Conservation (phyloP, 2,888 invertebrate genomes). For the Acleris literana region DNA sequence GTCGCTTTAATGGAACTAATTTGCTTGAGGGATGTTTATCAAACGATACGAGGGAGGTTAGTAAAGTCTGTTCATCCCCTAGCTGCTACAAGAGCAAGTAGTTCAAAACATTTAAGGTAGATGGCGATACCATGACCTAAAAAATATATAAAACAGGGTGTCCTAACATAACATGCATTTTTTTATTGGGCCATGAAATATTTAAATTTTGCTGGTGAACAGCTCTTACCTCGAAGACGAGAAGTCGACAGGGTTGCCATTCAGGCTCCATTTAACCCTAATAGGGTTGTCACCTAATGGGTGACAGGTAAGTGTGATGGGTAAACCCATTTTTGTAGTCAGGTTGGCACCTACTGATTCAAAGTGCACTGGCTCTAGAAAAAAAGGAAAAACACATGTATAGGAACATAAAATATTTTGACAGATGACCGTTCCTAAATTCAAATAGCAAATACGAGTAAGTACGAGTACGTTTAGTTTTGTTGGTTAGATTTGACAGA, state of each 20-base stretch:
- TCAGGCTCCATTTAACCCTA: conserved; percentile 90
- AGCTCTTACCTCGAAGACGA: conserved; percentile 64
- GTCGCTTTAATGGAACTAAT: neutral
- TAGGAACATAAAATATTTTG: too few species aligned
- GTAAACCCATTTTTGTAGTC: conserved; percentile 89
- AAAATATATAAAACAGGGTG: too few species aligned
- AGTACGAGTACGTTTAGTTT: too few species aligned
- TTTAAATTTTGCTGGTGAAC: too few species aligned
- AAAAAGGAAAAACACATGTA: conserved; percentile 32
- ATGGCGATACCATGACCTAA: conserved; percentile 26
- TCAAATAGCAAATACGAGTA: too few species aligned
- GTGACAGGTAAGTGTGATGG: conserved; percentile 88
- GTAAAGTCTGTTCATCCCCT: neutral
- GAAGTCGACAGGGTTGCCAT: conserved; percentile 86
- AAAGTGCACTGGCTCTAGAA: conserved; percentile 90
- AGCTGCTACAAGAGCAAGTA: neutral
- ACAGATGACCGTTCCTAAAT: too few species aligned
- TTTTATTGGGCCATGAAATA: too few species aligned
- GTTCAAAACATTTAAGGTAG: conserved; percentile 13
- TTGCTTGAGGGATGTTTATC: neutral
- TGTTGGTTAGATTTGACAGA: too few species aligned
- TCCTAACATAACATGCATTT: too few species aligned
- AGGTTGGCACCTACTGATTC: conserved; percentile 88
- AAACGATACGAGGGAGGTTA: neutral
- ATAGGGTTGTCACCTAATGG: conserved; percentile 93